Conservation (phyloP, 2,113 vertebrate genomes). For the Mesoclemmys tuberculata region DNA sequence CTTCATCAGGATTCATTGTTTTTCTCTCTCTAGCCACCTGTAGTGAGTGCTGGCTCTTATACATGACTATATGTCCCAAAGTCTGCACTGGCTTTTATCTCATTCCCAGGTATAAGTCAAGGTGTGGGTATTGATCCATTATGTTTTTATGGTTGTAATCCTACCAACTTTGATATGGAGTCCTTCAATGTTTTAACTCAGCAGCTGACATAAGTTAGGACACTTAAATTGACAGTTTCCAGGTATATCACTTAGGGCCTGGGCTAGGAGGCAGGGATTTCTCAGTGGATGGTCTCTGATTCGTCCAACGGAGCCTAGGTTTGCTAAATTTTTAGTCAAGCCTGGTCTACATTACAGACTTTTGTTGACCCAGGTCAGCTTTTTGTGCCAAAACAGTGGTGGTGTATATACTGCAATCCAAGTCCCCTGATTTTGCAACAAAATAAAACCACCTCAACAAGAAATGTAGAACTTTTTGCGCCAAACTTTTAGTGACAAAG, state of each 20-base stretch:
- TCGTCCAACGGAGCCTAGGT: not conserved
- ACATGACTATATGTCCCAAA: not conserved
- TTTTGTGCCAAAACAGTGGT: too few species aligned
- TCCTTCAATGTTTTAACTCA: not conserved
- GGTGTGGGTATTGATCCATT: not conserved
- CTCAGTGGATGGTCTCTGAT: not conserved
- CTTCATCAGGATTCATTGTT: not conserved
- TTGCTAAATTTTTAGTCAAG: not conserved
- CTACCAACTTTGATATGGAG: not conserved
- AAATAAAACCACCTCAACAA: too few species aligned
- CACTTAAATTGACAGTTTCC: not conserved
- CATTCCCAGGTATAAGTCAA: not conserved
- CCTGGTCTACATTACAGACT: too few species aligned
- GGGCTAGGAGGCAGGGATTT: not conserved
- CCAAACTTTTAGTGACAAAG: too few species aligned
- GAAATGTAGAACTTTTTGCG: too few species aligned
- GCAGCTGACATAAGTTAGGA: not conserved
- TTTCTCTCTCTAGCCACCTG: not conserved
- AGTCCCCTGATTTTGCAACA: too few species aligned
- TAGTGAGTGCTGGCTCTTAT: not conserved
- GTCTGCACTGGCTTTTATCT: not conserved
- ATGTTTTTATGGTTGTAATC: not conserved
- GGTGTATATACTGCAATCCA: too few species aligned
- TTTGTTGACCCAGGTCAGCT: too few species aligned
- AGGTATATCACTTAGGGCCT: not conserved